Base-by-base conservation (phyloP, 2,113 vertebrate genomes). In the Ceuthmochares aereus region DNA sequence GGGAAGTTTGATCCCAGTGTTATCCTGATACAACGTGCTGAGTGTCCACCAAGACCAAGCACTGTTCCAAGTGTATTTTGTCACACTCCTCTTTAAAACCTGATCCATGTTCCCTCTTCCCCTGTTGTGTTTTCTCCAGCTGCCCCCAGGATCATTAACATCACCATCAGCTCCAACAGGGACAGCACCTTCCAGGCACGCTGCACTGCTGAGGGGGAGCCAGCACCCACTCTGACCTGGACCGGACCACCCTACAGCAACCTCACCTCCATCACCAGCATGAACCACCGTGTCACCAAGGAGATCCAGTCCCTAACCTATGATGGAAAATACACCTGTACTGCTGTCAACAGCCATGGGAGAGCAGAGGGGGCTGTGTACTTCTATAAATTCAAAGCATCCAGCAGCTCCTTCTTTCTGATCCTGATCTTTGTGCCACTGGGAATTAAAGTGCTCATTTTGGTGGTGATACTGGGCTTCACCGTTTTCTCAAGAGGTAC, bases 201-300 rank as follows among this genome's bases (percentile, higher is more conserved):
- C 70, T 99, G 99, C 85, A 98, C 91, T 0, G 99, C 99, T 0
- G 98, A 99, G 95, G 99, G 99, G 9, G 99, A 99, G 49, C 99
- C 99, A 0, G 95, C 89, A 0, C 99, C 99, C 0, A 64, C 98
- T 14, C 89, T 99, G 52, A 96, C 97, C 70, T 99, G 99, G 99
- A 97, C 96, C 0, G 97, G 98, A 3, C 98, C 98, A 0, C 29
- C 29, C 56, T 22, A 95, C 51, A 78, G 56, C 92, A 97, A 97
- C 73, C 3, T 68, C 32, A 95, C 96, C 3, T 69, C 92, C 4
- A 11, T 6, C 29, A 93, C 90, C 21, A 87, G 72, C 60, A 87
- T 45, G 15, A 43, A 84, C 52, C 98, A 98, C 93, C 98, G 97
- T 2, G 94, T 98, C 58, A 98, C 98, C 54, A 98, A 97, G 56